A percentile compares a stretch with the other conserved stretches of the same genome.
Evolutionary conservation across 2,888 invertebrate genomes (phyloP).

Genomic region (Eucera pruinosa): DNA sequence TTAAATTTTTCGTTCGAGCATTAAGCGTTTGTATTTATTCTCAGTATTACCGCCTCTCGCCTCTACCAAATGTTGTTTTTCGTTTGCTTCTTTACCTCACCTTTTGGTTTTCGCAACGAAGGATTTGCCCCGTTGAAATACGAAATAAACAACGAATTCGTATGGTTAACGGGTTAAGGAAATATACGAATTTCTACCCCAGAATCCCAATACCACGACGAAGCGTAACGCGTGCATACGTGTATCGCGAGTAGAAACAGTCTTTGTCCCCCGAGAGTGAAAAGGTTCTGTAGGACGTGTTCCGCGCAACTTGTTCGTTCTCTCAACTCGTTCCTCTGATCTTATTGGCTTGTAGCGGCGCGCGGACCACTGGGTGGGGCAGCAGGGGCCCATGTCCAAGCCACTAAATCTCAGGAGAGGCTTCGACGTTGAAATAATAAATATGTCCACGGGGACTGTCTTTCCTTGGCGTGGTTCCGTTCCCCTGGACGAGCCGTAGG

Average conservation of each 20-base stretch:
- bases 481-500: constrained; percentile 56
- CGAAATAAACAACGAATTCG: too few species aligned
- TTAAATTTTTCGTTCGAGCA: too few species aligned
- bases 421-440: constrained; percentile 72
- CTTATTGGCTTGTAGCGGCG: constrained; percentile 57
- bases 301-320: constrained; percentile 46
- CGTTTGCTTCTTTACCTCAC: too few species aligned
- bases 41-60: too few species aligned
- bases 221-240: constrained; percentile 45
- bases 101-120: too few species aligned
- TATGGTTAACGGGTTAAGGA: too few species aligned
- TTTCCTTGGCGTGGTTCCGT: constrained; percentile 58
- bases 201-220: background rate
- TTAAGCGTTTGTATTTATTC: too few species aligned
- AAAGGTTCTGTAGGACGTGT: constrained; percentile 47
- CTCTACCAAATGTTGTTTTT: too few species aligned
- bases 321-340: constrained; percentile 46
- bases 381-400: constrained; percentile 48
- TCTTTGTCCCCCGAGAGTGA: constrained; percentile 50
- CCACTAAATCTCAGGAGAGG: constrained; percentile 71
- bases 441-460: constrained; percentile 69
- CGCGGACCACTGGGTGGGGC: constrained; percentile 32
- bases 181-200: background rate
- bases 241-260: constrained; percentile 30
- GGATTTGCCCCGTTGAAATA: too few species aligned